These are phyloP conservation scores for Zoanthus sociatus DNA, from an alignment of 92 coral and sea anemone genomes.

Conservation along the genomic window DNA sequence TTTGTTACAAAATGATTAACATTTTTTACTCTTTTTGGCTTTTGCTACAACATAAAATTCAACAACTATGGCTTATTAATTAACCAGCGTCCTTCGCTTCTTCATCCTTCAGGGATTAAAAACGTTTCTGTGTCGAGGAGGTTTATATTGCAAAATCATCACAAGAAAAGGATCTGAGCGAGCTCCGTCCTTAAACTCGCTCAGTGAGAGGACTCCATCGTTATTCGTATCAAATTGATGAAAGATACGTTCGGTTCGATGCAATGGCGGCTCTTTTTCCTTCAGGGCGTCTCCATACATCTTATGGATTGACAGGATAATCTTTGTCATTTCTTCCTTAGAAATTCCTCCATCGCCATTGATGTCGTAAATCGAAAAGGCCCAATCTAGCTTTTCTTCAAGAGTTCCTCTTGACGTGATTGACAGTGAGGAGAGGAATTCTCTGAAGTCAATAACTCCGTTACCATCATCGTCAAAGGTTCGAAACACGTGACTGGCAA, in stretches of 20 bases:
- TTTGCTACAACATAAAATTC: no score
- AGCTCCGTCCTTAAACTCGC: conserved; percentile 89
- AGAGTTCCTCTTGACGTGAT: conserved; percentile 91
- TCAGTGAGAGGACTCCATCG: conserved; percentile 85
- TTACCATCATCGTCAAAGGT: conserved; percentile 89
- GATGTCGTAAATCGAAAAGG: conserved; percentile 90
- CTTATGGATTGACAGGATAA: conserved; percentile 80
- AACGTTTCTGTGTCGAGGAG: conserved; percentile 34
- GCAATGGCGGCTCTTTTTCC: conserved; percentile 73
- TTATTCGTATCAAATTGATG: conserved; percentile 81
- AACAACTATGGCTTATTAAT: no score
- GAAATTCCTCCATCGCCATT: conserved; percentile 92
- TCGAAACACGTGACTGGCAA: conserved; percentile 92
- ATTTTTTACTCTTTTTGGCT: no score
- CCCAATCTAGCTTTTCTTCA: conserved; percentile 98
- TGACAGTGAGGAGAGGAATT: conserved; percentile 89
- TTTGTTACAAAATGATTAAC: no score
- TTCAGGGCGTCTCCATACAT: conserved; percentile 70
- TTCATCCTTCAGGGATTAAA: conserved; percentile 11
- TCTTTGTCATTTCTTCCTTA: conserved; percentile 84
- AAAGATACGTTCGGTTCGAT: conserved; percentile 86
- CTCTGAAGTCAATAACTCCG: conserved; percentile 92
- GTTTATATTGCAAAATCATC: conserved; percentile 86
- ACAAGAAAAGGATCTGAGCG: conserved; percentile 91
- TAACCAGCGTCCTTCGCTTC: not conserved